Evolutionary conservation across 2,113 vertebrate species (phyloP).

Genomic region (Brienomyrus longianalis): DNA sequence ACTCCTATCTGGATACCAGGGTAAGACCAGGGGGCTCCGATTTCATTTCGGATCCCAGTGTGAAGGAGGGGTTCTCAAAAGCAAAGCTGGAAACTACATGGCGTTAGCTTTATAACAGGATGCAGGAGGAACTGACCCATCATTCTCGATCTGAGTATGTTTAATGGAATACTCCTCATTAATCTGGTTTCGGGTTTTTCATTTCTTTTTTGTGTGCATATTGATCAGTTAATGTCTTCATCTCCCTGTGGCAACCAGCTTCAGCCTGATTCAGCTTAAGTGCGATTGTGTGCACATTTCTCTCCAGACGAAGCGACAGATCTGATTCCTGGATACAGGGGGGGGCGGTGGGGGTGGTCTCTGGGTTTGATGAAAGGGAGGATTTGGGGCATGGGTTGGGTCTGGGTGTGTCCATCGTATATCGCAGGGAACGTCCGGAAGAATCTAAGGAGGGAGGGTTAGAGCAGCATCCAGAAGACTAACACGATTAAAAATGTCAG

Average conservation of each 20-base stretch:
- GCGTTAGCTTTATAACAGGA: not conserved
- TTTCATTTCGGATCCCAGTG: not conserved
- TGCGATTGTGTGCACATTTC: not conserved
- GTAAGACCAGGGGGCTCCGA: not conserved
- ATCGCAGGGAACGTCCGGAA: not conserved
- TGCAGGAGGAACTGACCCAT: not conserved
- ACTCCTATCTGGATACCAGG: not conserved
- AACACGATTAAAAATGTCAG: constrained; percentile 21
- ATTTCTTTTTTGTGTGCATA: not conserved
- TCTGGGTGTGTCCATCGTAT: not conserved
- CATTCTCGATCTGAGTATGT: not conserved
- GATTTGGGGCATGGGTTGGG: not conserved
- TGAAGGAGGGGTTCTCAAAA: not conserved
- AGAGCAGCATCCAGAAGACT: constrained; percentile 1
- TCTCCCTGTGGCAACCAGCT: not conserved
- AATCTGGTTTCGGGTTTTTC: not conserved
- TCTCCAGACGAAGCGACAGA: not conserved
- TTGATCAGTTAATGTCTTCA: not conserved
- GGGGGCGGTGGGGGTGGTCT: not conserved
- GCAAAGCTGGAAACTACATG: not conserved
- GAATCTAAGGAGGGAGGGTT: constrained; percentile 3
- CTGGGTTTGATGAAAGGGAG: not conserved
- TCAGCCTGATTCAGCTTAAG: constrained; percentile 8
- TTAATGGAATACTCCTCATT: not conserved
- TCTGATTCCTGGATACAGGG: not conserved